Base-by-base conservation (phyloP, 2,888 invertebrate species). In the Chymomyza caudatula region DNA sequence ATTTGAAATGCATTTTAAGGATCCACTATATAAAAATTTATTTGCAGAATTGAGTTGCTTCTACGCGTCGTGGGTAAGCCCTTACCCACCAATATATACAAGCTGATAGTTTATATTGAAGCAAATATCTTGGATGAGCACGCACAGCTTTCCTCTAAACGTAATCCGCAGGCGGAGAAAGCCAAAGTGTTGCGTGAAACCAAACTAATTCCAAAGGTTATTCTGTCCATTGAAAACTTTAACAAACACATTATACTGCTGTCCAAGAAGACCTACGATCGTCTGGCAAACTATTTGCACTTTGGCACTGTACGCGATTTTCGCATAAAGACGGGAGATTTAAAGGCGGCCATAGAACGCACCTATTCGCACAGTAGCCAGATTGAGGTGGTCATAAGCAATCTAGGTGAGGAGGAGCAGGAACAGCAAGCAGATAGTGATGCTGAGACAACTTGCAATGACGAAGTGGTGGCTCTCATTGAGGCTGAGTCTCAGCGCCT, bases 281-380 rank as follows among this genome's bases (percentile, higher is more conserved):
- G 92, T 56, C 78, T 92, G 63, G 80, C 91, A 0, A 92, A 91
- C 74, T 92, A 92, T 72, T 84, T 93, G 17, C 93, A 93, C 70
- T 91, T 92, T 67, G 93, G 94, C 13, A 91, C 92, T 1, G 92
- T 92, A 4, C 90, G 94, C 67, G 94, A 94, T 89, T 94, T 93
- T 78, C 91, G 93, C 70, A 91, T 93, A 25, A 92, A 91, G 73
- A 91, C 91, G 2, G 87, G 91, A 1, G 90, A 92, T 77, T 79
- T 93, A 8, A 90, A 90, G 62, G 91, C 92, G 70, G 92, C 92
- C 22, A 90, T 93, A 53, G 92, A 92, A 57, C 89, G 90, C n/a
- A 86, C 86, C 17, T 73, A 89, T 5, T 85, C 87, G 13, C 88
- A 89, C 52, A 86, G 86, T 57, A 86, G 78, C 55, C 73, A 84